Conservation (phyloP, 2,113 vertebrate genomes). For the Engraulis encrasicolus region DNA sequence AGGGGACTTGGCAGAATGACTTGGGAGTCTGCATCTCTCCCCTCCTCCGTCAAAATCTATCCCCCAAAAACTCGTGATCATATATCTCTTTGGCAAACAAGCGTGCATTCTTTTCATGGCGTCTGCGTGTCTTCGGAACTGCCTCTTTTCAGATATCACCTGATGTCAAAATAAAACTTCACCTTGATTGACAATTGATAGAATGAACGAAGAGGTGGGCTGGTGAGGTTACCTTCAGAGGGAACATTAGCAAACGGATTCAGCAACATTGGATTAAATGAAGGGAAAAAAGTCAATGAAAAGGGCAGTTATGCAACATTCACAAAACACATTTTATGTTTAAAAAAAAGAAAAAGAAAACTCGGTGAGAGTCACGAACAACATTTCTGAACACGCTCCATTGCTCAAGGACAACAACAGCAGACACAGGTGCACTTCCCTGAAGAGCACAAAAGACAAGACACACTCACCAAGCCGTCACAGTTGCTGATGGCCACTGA, state of each 20-base stretch:
- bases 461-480: slow-evolving; percentile 91
- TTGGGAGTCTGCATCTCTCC: neutral
- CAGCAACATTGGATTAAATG: no score
- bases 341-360: slow-evolving; percentile 24
- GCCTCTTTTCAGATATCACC: neutral
- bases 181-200: neutral
- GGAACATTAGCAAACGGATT: neutral
- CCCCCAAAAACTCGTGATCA: neutral
- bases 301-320: neutral
- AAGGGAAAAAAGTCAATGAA: neutral
- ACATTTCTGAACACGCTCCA: neutral
- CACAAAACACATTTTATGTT: neutral
- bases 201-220: neutral
- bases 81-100: neutral
- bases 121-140: neutral
- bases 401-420: neutral
- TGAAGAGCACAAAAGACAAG: neutral
- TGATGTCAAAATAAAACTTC: neutral
- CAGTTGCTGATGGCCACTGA: slow-evolving; percentile 95
- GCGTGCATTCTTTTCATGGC: neutral
- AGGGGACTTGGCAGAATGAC: neutral
- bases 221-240: neutral
- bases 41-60: no score
- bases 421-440: no score
- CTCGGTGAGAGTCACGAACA: neutral